These are phyloP conservation scores for Neolamprologus modestus DNA, from an alignment of 2,113 vertebrate species.

Conservation along the genomic window DNA sequence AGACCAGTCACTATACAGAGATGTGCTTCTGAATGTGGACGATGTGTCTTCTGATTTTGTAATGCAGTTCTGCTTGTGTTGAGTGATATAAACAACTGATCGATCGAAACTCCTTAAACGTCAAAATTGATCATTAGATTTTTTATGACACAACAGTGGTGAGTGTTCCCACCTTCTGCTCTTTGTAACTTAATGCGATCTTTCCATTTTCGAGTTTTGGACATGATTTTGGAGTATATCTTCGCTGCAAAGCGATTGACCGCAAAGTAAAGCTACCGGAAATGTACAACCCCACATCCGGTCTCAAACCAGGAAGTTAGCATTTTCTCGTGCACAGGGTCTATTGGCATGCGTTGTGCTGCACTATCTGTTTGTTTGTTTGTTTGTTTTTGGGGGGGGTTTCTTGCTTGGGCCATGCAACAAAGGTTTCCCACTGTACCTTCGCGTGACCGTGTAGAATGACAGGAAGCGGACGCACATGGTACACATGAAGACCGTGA, in stretches of 20 bases:
- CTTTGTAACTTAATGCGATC: accelerated
- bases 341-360: neutral
- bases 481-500: neutral
- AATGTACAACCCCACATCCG: neutral
- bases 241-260: neutral
- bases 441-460: neutral
- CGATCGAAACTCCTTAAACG: accelerated
- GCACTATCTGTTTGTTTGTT: too few relatives aligned
- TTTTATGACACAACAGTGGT: neutral
- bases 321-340: neutral
- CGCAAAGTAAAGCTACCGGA: neutral
- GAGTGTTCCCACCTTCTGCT: neutral
- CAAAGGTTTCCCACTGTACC: neutral
- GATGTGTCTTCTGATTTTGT: neutral
- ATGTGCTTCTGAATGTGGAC: neutral
- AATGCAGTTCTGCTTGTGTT: neutral
- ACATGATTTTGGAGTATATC: neutral
- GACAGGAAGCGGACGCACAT: neutral
- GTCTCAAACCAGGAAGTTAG: neutral
- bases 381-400: accelerated
- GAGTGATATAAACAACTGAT: neutral
- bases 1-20: neutral
- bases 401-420: neutral
- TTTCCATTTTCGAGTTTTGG: neutral
- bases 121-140: neutral